Base-by-base conservation (phyloP, 1,140 invertebrate genomes). In the Eumeta japonica region DNA sequence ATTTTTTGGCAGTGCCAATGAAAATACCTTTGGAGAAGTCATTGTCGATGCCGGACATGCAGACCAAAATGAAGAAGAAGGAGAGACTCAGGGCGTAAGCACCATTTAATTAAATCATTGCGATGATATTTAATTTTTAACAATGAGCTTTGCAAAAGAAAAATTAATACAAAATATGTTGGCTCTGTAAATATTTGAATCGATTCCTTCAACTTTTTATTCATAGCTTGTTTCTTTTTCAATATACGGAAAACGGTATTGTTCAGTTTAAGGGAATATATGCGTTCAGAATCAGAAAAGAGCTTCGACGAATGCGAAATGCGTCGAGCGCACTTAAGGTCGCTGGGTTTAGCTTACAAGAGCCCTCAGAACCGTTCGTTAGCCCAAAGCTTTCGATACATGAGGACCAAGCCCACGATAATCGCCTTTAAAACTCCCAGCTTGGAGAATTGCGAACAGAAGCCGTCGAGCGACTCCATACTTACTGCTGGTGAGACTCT, bases 381-480 rank as follows among this genome's bases (percentile, higher is more conserved):
- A 33, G 88, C 87, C 1, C 87, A 90, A 52, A 88, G 86, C 57
- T 90, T 90, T 61, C 78, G 88, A 13, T 92, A 92, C 54, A 90
- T 92, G 88, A 71, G 90, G 20, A 87, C 83, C 32, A 92, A 92
- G 55, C 90, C 90, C 1, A 89, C 88, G 0, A 89, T 92, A 29
- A 90, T 92, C 24, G 87, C 88, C 1, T 89, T 91, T 48, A 87
- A 89, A 63, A 83, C 86, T 2, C 88, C 88, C 2, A 87, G 83
- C 65, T 48, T 87, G 28, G 87, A 88, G 50, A 81, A 82, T 44
- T 81, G 77, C 31, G 81, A 88, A 45, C 62, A 80, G 19, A 63
- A 79, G 13, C 55, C 76, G 16, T 78, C 78, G 10, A 63, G 71
- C n/a, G 64, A 72, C 15, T 80, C 78, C 7, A 78, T 80, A 18